phyloP scores from a whole-genome alignment of 2,888 invertebrate genomes.

The Amiota minor region DNA sequence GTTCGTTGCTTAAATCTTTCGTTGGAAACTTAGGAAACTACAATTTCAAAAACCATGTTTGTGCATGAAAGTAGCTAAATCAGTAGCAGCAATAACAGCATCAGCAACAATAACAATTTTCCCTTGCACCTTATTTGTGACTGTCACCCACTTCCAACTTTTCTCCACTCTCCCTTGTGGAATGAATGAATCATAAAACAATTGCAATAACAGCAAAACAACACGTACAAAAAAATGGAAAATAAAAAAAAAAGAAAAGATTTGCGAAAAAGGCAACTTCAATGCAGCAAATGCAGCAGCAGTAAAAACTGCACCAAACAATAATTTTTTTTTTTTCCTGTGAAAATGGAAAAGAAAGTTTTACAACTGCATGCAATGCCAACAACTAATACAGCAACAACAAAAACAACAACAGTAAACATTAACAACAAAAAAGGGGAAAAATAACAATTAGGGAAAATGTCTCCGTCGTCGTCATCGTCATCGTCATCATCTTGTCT shows the following conservation, averaged over 20 bases:
- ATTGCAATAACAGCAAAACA: neutral
- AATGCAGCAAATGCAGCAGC: neutral
- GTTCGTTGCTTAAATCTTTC: too few species aligned
- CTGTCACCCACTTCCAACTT: neutral
- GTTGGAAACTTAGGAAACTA: too few species aligned
- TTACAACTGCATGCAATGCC: conserved; percentile 13
- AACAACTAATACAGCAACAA: neutral
- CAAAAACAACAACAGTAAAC: neutral
- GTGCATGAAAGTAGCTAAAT: conserved; percentile 25
- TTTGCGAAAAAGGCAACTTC: neutral
- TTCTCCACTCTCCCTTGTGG: neutral
- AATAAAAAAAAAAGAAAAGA: neutral
- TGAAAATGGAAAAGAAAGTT: conserved; percentile 30
- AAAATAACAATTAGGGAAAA: conserved; percentile 19
- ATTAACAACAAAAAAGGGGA: conserved; percentile 5
- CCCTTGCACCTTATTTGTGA: conserved; percentile 47
- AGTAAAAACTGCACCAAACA: neutral
- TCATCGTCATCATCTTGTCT: neutral
- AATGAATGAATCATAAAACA: neutral
- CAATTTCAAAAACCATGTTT: conserved; percentile 15
- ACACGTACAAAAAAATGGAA: neutral
- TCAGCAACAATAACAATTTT: conserved; percentile 35
- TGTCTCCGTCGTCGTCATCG: conserved; percentile 4
- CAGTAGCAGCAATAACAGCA: conserved; percentile 11
- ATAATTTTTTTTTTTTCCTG: conserved; percentile 18